phyloP scores from a whole-genome alignment of 2,888 invertebrate species.

The Pachydiplax longipennis region DNA sequence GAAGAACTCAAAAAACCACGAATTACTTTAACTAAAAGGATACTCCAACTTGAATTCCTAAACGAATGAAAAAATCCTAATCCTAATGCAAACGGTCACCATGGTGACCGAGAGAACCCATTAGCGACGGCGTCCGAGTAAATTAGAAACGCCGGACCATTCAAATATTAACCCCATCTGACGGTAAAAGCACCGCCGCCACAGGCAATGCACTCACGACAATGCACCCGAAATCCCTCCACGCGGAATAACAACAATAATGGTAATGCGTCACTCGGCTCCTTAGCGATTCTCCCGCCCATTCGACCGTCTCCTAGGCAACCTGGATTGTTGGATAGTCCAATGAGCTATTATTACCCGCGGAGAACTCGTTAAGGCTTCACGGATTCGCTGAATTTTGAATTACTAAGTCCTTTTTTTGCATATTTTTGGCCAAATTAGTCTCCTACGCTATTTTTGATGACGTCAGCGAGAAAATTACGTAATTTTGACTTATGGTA shows the following conservation, averaged over 20 bases:
- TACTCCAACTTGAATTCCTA: too few species aligned
- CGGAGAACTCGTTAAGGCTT: background rate
- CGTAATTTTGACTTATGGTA: too few species aligned
- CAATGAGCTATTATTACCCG: background rate
- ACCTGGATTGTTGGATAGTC: background rate
- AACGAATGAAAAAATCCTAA: too few species aligned
- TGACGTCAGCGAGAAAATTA: background rate
- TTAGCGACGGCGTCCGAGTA: too few species aligned
- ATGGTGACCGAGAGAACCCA: too few species aligned
- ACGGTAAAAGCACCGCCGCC: background rate
- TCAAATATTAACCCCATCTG: too few species aligned
- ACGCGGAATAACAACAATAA: background rate
- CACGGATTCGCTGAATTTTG: too few species aligned
- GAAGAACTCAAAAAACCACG: too few species aligned
- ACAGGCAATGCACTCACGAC: background rate
- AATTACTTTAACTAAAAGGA: too few species aligned
- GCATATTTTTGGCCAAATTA: background rate
- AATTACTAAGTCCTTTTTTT: background rate
- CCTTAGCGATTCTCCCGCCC: background rate
- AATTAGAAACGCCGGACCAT: too few species aligned
- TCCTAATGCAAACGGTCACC: too few species aligned
- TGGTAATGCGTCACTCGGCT: slow-evolving; percentile 16
- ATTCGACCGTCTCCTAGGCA: background rate
- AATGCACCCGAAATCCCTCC: background rate
- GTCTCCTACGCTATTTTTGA: background rate